These are phyloP conservation scores for Aphelinus atriplicis DNA, from an alignment of 1,140 invertebrate species.

Conservation along the genomic window DNA sequence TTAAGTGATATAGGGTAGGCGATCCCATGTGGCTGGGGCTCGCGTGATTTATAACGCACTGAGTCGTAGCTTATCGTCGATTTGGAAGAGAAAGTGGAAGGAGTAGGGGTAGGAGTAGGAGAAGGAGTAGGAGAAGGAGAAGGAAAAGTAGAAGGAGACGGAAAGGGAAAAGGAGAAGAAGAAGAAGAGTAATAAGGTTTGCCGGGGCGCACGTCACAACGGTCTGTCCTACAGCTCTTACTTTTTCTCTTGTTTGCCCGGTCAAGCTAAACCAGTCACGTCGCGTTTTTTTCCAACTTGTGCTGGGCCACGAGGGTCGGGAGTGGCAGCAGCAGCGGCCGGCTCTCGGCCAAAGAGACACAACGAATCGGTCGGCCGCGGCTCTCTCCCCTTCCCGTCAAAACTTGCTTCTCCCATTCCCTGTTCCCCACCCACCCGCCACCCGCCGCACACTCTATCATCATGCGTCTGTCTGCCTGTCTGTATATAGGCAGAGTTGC, in stretches of 20 bases:
- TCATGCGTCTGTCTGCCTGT: no score
- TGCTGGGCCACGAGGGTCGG: neutral
- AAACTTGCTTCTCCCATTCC: no score
- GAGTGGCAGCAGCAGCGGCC: neutral
- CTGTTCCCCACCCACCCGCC: no score
- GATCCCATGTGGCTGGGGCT: slow-evolving; percentile 38
- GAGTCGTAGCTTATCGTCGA: slow-evolving; percentile 51
- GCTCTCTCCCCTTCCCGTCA: no score
- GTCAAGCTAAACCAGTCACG: slow-evolving; percentile 15
- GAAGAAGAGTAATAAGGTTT: neutral
- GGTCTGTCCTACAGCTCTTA: neutral
- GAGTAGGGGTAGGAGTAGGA: slow-evolving; percentile 34
- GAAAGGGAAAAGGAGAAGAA: slow-evolving; percentile 12
- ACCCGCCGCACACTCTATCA: no score
- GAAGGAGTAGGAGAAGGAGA: slow-evolving; percentile 16
- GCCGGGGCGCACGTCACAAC: slow-evolving; percentile 2
- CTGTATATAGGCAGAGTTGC: no score
- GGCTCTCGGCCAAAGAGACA: no score
- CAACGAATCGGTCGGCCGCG: no score
- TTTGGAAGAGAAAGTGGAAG: slow-evolving; percentile 46
- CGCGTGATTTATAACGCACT: slow-evolving; percentile 52
- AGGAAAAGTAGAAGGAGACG: slow-evolving; percentile 21
- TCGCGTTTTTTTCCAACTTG: neutral
- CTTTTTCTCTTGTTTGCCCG: neutral
- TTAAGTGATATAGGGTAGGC: slow-evolving; percentile 49